Evolutionary conservation across 1,140 invertebrate genomes (phyloP).

Genomic region (Araneus ventricosus): DNA sequence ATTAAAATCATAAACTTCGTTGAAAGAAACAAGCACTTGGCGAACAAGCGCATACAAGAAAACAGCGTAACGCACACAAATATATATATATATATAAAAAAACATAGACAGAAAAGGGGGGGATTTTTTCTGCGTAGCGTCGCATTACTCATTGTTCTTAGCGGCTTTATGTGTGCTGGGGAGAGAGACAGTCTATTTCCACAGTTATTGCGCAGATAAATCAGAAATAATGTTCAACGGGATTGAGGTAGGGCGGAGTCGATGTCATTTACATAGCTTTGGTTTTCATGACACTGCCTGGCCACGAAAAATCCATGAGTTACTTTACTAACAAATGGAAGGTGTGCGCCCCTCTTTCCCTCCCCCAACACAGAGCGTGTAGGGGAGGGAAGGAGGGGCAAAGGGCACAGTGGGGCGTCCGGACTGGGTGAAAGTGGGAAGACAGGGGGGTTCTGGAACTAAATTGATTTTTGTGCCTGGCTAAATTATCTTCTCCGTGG

Average conservation of each 20-base stretch:
- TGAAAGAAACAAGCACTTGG: not conserved
- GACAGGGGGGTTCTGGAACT: conserved; percentile 29
- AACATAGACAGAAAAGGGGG: conserved; percentile 17
- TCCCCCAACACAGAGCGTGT: not conserved
- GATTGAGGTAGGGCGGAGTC: conserved; percentile 40
- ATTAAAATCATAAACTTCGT: conserved; percentile 48
- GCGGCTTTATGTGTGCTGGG: conserved; percentile 47
- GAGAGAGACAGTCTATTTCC: conserved; percentile 44
- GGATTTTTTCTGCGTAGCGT: not conserved
- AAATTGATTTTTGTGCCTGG: conserved; percentile 71
- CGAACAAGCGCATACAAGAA: conserved; percentile 15
- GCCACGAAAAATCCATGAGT: conserved; percentile 14
- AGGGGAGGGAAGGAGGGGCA: conserved; percentile 26
- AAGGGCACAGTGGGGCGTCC: conserved; percentile 45
- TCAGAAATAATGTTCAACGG: conserved; percentile 69
- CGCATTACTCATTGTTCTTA: conserved; percentile 68
- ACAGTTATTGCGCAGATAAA: conserved; percentile 71
- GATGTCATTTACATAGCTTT: conserved; percentile 73
- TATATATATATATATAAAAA: conserved; percentile 3
- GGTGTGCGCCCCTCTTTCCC: conserved; percentile 39
- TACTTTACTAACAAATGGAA: conserved; percentile 65
- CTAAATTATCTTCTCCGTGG: conserved; percentile 70
- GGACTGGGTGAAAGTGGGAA: conserved; percentile 63
- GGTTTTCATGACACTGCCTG: conserved; percentile 60
- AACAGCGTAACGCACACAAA: not conserved